Base-by-base conservation (phyloP, 2,888 invertebrate species). In the Sinelater perroti region DNA sequence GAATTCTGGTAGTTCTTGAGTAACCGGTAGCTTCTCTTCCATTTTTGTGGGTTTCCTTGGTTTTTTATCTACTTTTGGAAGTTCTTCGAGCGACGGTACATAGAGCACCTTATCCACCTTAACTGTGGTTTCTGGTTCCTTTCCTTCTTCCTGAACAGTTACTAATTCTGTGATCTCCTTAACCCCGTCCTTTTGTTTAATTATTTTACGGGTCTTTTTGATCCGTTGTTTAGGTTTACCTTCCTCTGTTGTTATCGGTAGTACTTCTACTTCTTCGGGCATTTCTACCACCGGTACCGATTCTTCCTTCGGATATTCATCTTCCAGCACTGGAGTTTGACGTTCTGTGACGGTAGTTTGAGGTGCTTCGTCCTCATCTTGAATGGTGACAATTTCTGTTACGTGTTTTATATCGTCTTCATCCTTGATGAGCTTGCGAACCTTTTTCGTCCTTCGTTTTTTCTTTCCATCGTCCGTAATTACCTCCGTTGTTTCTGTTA, bases 351-450 rank as follows among this genome's bases (percentile, higher is more conserved):
- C 70, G 26, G 75, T 72, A 44, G 67, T 75, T 47, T 77, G 68
- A 0, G 82, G 82, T 52, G 78, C 70, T 52, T 75, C 71, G n/a
- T 76, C 78, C 51, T 80, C 80, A 66, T 78, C 73, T 67, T 77
- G 76, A 28, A 79, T 70, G 11, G 80, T 80, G 44, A 76, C 70
- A 42, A 82, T 80, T 74, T 80, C 78, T 0, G 79, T 82, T 6
- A 75, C 64, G 62, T 79, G 79, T 35, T 79, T 72, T 63, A 73
- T 76, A 42, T 75, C 79, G 8, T 47, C 56, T 62, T 65, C 78
- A 1, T 75, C 76, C 65, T 80, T 81, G 50, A 74, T 79, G 21
- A 80, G 73, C 0, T 75, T 69, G 24, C 79, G 72, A 46, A 75
- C 80, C 46, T 77, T 80, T 7, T 75, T 72, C 18, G 74, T 74